These are phyloP conservation scores for Hemiprocne comata DNA, from an alignment of 2,113 vertebrate genomes.

Conservation along the genomic window DNA sequence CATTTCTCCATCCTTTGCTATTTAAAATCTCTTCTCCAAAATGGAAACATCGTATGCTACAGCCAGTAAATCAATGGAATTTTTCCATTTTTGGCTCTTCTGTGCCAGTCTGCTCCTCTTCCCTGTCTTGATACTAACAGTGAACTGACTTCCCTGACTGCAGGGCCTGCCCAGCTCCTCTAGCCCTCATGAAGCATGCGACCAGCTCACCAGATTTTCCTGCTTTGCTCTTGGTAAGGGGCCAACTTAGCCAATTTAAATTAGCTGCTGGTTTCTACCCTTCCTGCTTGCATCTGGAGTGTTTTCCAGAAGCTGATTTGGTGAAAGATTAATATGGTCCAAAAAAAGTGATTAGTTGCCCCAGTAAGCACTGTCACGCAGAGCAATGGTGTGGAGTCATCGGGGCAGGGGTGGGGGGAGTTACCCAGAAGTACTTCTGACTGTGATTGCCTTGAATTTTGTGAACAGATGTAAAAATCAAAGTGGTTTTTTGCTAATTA, in stretches of 20 bases:
- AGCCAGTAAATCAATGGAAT: not conserved
- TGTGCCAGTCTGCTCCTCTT: not conserved
- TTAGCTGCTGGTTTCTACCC: not conserved
- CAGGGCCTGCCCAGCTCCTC: not conserved
- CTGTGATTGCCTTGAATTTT: not conserved
- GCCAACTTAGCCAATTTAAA: not conserved
- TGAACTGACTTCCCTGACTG: not conserved
- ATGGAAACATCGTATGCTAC: not conserved
- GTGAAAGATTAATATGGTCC: not conserved
- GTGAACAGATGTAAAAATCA: not conserved
- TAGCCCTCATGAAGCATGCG: fast-evolving
- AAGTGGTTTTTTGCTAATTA: not conserved
- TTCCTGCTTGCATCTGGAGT: not conserved
- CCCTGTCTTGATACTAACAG: not conserved
- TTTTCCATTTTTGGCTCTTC: not conserved
- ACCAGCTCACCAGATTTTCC: not conserved
- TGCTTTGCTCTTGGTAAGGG: not conserved
- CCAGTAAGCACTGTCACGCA: not conserved
- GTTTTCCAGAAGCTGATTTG: not conserved
- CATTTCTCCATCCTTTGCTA: not conserved
- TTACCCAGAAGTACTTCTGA: not conserved
- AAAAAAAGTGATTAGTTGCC: not conserved
- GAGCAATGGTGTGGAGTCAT: not conserved
- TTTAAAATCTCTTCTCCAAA: not conserved
- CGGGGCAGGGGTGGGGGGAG: too few species aligned